A percentile compares a stretch with the other conserved stretches of the same genome.
Evolutionary conservation across 2,888 invertebrate genomes (phyloP).

Genomic region (Exocentrus adspersus): DNA sequence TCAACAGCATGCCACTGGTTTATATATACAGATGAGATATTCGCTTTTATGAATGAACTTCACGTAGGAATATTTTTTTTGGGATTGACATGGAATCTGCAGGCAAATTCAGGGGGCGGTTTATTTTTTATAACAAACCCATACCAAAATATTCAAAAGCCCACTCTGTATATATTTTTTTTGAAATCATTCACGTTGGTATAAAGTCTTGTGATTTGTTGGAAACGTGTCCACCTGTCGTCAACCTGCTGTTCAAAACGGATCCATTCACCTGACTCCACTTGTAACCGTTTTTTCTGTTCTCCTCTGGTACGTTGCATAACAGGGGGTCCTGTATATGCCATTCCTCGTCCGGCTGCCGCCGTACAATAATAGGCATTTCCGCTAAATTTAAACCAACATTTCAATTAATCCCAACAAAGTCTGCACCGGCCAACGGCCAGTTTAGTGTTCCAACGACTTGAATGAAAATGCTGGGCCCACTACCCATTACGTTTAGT

Average conservation of each 20-base stretch:
- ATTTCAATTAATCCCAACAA: constrained; percentile 5
- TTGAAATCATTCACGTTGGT: no score
- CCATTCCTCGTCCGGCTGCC: neutral
- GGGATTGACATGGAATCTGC: no score
- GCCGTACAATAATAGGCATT: constrained; percentile 20
- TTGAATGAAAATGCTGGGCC: constrained; percentile 21
- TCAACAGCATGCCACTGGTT: neutral
- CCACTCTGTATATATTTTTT: no score
- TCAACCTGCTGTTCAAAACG: constrained; percentile 17
- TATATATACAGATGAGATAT: no score
- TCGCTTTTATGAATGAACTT: neutral
- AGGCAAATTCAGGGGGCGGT: no score
- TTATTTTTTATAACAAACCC: no score
- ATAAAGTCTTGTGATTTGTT: no score
- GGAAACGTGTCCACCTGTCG: constrained; percentile 15
- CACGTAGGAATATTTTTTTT: no score
- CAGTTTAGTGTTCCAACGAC: neutral
- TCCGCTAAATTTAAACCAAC: constrained; percentile 8
- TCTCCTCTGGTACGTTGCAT: neutral
- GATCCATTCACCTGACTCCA: constrained; percentile 12
- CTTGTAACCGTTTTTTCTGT: constrained; percentile 13
- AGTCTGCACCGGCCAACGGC: neutral
- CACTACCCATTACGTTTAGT: constrained; percentile 20
- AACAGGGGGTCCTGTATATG: neutral
- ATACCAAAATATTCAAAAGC: no score